Percentiles rank a stretch among this genome's conserved stretches.
Conservation (phyloP, 1,140 invertebrate species). For the Aplysia californica region DNA sequence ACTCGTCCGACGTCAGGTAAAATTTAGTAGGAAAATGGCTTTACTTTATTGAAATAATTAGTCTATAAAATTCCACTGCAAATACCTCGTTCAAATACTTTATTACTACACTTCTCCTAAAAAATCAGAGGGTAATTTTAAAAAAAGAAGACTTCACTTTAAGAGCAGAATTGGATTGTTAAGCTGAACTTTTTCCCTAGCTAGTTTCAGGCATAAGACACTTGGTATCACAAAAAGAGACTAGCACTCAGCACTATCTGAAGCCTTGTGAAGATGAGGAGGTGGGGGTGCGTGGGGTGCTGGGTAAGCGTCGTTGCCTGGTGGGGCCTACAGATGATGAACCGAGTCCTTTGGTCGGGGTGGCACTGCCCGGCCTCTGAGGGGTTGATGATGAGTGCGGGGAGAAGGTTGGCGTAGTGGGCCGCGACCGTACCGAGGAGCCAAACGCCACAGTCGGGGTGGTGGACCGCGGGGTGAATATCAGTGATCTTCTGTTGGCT, state of each 20-base stretch:
- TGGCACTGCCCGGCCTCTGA: conserved; percentile 38
- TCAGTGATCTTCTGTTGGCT: conserved; percentile 23
- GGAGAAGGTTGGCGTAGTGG: conserved; percentile 41
- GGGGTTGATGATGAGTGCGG: conserved; percentile 31
- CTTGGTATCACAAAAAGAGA: no score
- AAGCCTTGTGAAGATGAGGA: not conserved
- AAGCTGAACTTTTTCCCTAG: no score
- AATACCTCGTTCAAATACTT: no score
- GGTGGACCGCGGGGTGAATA: conserved; percentile 37
- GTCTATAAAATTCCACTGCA: no score
- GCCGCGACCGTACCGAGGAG: conserved; percentile 35
- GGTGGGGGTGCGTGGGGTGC: conserved; percentile 23
- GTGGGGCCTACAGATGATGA: conserved; percentile 10
- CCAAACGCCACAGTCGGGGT: conserved; percentile 44
- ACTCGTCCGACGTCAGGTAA: no score
- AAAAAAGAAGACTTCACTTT: no score
- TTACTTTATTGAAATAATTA: no score
- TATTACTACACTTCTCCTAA: no score
- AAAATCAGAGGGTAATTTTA: no score
- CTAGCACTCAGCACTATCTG: not conserved
- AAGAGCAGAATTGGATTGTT: no score
- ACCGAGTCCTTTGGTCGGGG: conserved; percentile 36
- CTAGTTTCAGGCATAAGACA: no score
- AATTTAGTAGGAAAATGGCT: no score
- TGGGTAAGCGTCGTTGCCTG: conserved; percentile 29